These are phyloP conservation scores for Ochlodes sylvanus DNA, from an alignment of 2,888 invertebrate species.

Conservation along the genomic window DNA sequence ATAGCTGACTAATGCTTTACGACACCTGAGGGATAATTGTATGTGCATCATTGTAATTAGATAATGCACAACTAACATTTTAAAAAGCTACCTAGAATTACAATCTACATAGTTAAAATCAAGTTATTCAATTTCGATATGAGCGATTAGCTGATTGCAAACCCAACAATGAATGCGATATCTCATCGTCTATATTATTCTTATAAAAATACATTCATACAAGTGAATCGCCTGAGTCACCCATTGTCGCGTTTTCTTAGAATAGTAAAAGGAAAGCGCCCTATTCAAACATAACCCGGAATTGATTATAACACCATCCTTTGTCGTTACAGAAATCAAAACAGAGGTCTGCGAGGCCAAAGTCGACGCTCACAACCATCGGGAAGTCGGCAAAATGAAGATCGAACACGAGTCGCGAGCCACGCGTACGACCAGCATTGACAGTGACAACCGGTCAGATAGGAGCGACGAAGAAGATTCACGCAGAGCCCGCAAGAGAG, in stretches of 20 bases:
- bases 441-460: slow-evolving; percentile 85
- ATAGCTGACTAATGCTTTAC: slow-evolving; percentile 1
- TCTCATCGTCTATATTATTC: slow-evolving; percentile 67
- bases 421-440: slow-evolving; percentile 76
- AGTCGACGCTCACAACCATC: slow-evolving; percentile 61
- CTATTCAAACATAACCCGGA: slow-evolving; percentile 73
- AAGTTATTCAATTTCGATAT: slow-evolving; percentile 36
- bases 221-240: slow-evolving; percentile 77
- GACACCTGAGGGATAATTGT: background rate
- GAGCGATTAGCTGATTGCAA: slow-evolving; percentile 73
- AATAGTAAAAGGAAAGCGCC: slow-evolving; percentile 78
- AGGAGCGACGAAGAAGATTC: slow-evolving; percentile 79
- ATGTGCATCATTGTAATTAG: slow-evolving; percentile 4
- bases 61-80: background rate
- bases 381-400: slow-evolving; percentile 60
- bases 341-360: slow-evolving; percentile 79
- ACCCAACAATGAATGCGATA: slow-evolving; percentile 60
- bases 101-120: slow-evolving; percentile 10
- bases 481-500: slow-evolving; percentile 68
- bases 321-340: slow-evolving; percentile 83
- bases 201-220: slow-evolving; percentile 63
- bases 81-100: background rate
- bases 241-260: slow-evolving; percentile 82
- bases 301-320: slow-evolving; percentile 72
- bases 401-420: slow-evolving; percentile 64